Evolutionary conservation across 2,888 invertebrate genomes (phyloP), one percentile per base, ranked within the genome.

Genomic region (Emmelina monodactyla): DNA sequence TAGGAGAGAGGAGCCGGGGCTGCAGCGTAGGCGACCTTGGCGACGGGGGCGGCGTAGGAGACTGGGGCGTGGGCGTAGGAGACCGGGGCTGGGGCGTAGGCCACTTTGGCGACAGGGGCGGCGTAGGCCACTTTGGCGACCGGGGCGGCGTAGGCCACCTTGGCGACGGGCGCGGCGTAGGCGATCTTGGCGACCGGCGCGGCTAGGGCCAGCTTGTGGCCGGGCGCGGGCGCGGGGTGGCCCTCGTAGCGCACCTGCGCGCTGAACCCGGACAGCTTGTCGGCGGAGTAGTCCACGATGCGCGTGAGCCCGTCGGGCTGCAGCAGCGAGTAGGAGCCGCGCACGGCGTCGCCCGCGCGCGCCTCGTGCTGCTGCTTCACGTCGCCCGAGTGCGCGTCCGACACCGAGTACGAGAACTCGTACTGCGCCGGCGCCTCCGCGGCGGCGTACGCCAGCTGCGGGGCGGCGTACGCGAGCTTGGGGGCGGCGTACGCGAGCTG

Each of bases 291-390:
- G 39, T 76, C 72, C 3, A 79, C 78, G 39, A 76, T 65, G 43
- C 79, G 70, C 49, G 56, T 61, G 31, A 68, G 61, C 1, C 80
- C 79, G 31, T 79, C 78, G 41, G 76, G 75, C 41, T 80, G 78
- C 29, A 79, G 56, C 10, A 79, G 64, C 6, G 79, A 76, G 63
- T 79, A 79, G 13, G 67, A 71, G 40, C 79, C 78, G 33, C 72
- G 72, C 31, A 79, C 73, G 40, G 52, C 57, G 49, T 79, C 70
- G 2, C 76, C 76, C 40, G 54, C 49, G 44, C 78, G 78, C 32
- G 59, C 49, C 44, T 80, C 80, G 46, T 72, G 62, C 56, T 79
- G 79, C 46, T 76, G 60, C 52, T 80, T 80, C 44, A 78, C 53
- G 52, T 80, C 79, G 2, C 79, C 78, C 50, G 53, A 68, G 51